These are phyloP conservation scores for Tinamus guttatus DNA, from an alignment of 2,113 vertebrate species.

Conservation along the genomic window DNA sequence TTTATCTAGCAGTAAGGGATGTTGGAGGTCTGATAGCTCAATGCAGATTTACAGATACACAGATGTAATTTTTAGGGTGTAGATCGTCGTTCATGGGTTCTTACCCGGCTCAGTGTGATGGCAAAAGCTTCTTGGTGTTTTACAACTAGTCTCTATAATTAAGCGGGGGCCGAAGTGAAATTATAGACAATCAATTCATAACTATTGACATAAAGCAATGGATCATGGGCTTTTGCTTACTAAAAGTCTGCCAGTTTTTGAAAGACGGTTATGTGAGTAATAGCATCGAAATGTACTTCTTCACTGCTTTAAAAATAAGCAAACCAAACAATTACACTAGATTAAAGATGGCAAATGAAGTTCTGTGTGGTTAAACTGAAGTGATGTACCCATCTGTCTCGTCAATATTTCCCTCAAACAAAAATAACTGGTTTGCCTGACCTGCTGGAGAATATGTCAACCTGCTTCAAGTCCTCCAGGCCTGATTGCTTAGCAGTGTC, in stretches of 20 bases:
- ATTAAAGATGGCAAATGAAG: constrained; percentile 55
- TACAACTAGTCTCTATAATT: background rate
- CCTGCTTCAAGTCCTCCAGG: constrained; percentile 42
- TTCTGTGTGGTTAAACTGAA: constrained; percentile 32
- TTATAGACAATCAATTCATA: constrained; percentile 16
- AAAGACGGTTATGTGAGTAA: background rate
- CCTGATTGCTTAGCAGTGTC: background rate
- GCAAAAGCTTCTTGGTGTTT: background rate
- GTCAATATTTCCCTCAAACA: constrained; percentile 51
- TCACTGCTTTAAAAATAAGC: background rate
- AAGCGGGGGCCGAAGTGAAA: background rate
- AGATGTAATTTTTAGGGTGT: background rate
- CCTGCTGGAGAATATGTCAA: constrained; percentile 49
- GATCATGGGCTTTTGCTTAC: background rate
- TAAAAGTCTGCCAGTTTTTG: background rate
- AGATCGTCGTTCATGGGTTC: background rate
- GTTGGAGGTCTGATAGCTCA: background rate
- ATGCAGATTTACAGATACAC: background rate
- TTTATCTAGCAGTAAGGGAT: background rate
- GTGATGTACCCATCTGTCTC: constrained; percentile 56
- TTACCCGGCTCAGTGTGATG: background rate
- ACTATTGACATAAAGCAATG: background rate
- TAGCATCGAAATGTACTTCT: background rate
- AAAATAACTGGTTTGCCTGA: constrained; percentile 41
- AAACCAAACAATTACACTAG: background rate